Base-by-base conservation (phyloP, 2,113 vertebrate species). In the Zapornia atra region DNA sequence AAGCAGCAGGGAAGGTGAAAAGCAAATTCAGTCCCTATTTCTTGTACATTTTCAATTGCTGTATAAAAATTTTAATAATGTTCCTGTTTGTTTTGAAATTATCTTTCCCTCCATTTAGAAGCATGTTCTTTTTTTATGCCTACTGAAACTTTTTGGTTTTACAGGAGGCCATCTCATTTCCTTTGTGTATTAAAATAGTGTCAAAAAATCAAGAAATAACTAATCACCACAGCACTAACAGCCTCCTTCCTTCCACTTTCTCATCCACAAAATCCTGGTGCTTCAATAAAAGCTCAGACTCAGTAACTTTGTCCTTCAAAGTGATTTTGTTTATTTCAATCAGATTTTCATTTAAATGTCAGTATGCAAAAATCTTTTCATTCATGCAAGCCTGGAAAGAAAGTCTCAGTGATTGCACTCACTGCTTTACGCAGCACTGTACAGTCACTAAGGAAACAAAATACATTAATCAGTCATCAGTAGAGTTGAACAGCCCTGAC, bases 401-500 rank as follows among this genome's bases (percentile, higher is more conserved):
- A 75, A 73, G 40, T 63, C 33, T 15, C 31, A 65, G 17, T 12
- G 42, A 88, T 0, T 63, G 38, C 50, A 68, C 21, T 44, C 34
- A 31, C 46, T 93, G 40, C 40, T 78, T 89, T 76, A 88, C 50
- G 70, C 33, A 56, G 19, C 34, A 40, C 2, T 73, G 66, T 18
- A 66, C 6, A 1, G 77, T 76, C 65, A 54, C 54, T 88, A 78
- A 64, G 59, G 65, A 89, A 92, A 93, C 33, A 84, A 59, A 64
- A 44, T 40, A 80, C 2, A 24, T 0, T 40, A 57, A 81, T 53
- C 36, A 78, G 61, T 42, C 64, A 90, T 25, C 72, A 92, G 73
- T 38, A 40, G 1, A 71, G 57, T 3, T 71, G 40, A 10, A 57
- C 38, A 83, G 51, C 63, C 66, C 98, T 98, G 92, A 99, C 98